Evolutionary conservation across 2,888 invertebrate genomes (phyloP).

Genomic region (Periphyllus acericola): DNA sequence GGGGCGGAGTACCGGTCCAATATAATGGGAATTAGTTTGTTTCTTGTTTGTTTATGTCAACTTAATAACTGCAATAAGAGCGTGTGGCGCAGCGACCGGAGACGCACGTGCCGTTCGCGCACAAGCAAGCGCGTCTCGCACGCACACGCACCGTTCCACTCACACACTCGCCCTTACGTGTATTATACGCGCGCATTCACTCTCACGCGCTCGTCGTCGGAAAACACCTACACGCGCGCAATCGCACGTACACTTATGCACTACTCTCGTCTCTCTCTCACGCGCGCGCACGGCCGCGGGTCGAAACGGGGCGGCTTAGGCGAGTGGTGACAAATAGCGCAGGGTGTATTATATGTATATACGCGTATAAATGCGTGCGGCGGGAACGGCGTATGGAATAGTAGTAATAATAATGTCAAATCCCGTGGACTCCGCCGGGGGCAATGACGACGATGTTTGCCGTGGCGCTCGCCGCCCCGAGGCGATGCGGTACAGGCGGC

Average conservation of each 20-base stretch:
- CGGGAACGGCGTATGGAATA: neutral
- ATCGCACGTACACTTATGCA: too few species aligned
- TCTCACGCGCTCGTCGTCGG: too few species aligned
- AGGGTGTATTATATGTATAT: neutral
- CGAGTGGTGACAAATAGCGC: slow-evolving; percentile 50
- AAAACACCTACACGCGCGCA: too few species aligned
- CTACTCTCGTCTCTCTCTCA: too few species aligned
- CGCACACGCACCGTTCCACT: too few species aligned
- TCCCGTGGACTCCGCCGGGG: slow-evolving; percentile 19
- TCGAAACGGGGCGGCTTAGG: neutral
- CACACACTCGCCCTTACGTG: too few species aligned
- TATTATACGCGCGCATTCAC: too few species aligned
- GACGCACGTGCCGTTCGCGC: slow-evolving; percentile 55
- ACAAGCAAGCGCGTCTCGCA: neutral
- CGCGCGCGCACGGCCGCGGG: neutral
- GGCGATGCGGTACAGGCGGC: slow-evolving; percentile 5
- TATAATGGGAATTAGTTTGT: slow-evolving; percentile 61
- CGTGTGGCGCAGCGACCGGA: slow-evolving; percentile 30
- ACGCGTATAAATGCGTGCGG: neutral
- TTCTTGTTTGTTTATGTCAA: slow-evolving; percentile 62
- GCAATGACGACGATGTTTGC: slow-evolving; percentile 11
- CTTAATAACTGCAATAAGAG: slow-evolving; percentile 61
- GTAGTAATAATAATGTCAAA: slow-evolving; percentile 59
- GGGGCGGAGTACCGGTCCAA: slow-evolving; percentile 39
- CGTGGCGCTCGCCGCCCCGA: slow-evolving; percentile 24